Conservation (phyloP, 2,113 vertebrate species). For the Monopterus albus region DNA sequence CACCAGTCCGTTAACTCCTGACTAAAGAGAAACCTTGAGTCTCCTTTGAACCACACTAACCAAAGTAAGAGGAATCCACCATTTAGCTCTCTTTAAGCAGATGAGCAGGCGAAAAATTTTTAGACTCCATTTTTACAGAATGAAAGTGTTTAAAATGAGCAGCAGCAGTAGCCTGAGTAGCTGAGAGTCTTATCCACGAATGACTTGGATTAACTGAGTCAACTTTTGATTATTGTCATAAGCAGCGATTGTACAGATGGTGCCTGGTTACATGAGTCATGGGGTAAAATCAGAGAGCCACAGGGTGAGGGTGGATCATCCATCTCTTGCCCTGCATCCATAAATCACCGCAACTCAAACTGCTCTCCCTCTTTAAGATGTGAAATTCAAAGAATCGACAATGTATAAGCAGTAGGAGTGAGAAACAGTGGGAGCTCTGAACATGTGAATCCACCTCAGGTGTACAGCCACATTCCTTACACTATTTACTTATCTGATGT, state of each 20-base stretch:
- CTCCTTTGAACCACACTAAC: slow-evolving; percentile 48
- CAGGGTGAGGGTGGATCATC: slow-evolving; percentile 26
- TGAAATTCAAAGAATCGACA: slow-evolving; percentile 55
- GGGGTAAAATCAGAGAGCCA: slow-evolving; percentile 21
- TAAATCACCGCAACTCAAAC: slow-evolving; percentile 54
- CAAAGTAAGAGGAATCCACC: slow-evolving; percentile 50
- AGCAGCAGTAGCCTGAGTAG: too few relatives aligned
- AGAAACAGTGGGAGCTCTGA: slow-evolving; percentile 17
- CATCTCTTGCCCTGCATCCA: slow-evolving; percentile 22
- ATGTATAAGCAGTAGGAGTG: slow-evolving; percentile 20
- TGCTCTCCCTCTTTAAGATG: slow-evolving; percentile 28
- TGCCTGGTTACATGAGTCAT: slow-evolving; percentile 19
- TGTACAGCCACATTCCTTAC: slow-evolving; percentile 45
- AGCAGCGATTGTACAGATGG: slow-evolving; percentile 14
- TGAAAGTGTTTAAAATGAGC: too few relatives aligned
- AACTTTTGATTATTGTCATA: slow-evolving; percentile 23
- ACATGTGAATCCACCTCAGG: slow-evolving; percentile 41
- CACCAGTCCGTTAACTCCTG: slow-evolving; percentile 46
- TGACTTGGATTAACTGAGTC: slow-evolving; percentile 13
- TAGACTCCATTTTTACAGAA: too few relatives aligned
- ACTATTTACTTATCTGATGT: slow-evolving; percentile 27
- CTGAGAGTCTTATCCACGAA: too few relatives aligned
- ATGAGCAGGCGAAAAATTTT: slow-evolving; percentile 25
- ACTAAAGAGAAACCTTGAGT: slow-evolving; percentile 42
- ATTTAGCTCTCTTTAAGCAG: slow-evolving; percentile 32